These are phyloP conservation scores for Acanthurus leucopareius DNA, from an alignment of 2,797 vertebrate species.

Conservation along the genomic window DNA sequence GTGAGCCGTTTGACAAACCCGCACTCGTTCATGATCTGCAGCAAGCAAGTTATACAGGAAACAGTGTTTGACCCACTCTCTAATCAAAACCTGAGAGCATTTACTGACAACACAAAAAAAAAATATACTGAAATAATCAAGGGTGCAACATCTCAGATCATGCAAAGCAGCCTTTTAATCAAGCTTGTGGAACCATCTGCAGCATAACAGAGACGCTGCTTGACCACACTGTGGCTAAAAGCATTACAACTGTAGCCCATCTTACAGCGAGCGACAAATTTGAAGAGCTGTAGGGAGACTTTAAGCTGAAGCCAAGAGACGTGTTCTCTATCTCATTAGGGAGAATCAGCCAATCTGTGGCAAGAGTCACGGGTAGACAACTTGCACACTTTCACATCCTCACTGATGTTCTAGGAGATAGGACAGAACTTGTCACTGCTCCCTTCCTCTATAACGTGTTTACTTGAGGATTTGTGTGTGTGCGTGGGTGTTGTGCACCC, in stretches of 20 bases:
- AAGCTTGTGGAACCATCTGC: too few species aligned
- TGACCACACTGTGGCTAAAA: constrained; percentile 18
- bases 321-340: constrained; percentile 78
- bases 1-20: constrained; percentile 78
- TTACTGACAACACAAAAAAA: constrained; percentile 13
- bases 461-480: neutral
- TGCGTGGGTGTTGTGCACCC: neutral
- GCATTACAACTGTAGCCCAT: constrained; percentile 22
- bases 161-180: neutral
- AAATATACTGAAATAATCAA: neutral
- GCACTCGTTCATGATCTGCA: constrained; percentile 68
- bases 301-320: constrained; percentile 69
- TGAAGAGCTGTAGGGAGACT: constrained; percentile 60
- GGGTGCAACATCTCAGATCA: neutral
- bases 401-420: constrained; percentile 50
- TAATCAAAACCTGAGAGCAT: constrained; percentile 15
- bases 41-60: constrained; percentile 34
- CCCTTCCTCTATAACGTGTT: constrained; percentile 65
- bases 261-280: constrained; percentile 48
- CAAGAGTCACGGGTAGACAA: constrained; percentile 72
- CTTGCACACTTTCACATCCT: constrained; percentile 80
- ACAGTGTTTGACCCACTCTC: constrained; percentile 38
- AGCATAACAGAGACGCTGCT: neutral
- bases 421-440: constrained; percentile 52
- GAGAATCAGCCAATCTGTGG: constrained; percentile 81